A percentile compares a stretch with the other conserved stretches of the same genome.
Conservation (phyloP, 2,888 invertebrate species). For the Trisateles emortualis region DNA sequence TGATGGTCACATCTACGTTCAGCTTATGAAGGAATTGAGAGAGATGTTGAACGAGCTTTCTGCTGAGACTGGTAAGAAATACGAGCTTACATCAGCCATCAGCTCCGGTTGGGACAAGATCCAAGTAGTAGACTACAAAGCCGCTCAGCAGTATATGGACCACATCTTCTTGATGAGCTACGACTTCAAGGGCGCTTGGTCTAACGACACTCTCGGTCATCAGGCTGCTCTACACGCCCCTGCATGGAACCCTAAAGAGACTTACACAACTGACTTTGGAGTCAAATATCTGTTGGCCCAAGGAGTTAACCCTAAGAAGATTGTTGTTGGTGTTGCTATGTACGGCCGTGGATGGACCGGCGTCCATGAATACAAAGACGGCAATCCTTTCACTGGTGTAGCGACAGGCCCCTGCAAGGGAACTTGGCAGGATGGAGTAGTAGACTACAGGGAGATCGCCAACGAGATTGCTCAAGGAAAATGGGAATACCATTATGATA, state of each 20-base stretch:
- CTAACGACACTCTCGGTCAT: conserved; percentile 79
- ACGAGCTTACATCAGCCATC: conserved; percentile 82
- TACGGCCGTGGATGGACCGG: conserved; percentile 84
- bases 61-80: conserved; percentile 75
- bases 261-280: conserved; percentile 83
- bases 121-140: conserved; percentile 80
- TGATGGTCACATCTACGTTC: conserved; percentile 75
- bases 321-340: conserved; percentile 82
- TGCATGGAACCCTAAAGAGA: conserved; percentile 76
- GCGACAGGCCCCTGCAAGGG: conserved; percentile 81
- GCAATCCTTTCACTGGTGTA: conserved; percentile 78
- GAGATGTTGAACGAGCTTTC: conserved; percentile 78
- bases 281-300: conserved; percentile 78
- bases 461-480: conserved; percentile 75
- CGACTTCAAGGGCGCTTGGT: conserved; percentile 84
- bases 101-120: conserved; percentile 84
- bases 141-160: conserved; percentile 82
- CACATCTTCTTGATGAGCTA: conserved; percentile 84
- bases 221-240: conserved; percentile 79
- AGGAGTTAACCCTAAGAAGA: conserved; percentile 79
- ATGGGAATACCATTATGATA: conserved; percentile 81
- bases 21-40: conserved; percentile 78
- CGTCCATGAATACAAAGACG: conserved; percentile 68
- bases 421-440: conserved; percentile 83
- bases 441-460: conserved; percentile 80